These are phyloP conservation scores for Halichoeres trimaculatus DNA, from an alignment of 2,113 vertebrate species.

Conservation along the genomic window DNA sequence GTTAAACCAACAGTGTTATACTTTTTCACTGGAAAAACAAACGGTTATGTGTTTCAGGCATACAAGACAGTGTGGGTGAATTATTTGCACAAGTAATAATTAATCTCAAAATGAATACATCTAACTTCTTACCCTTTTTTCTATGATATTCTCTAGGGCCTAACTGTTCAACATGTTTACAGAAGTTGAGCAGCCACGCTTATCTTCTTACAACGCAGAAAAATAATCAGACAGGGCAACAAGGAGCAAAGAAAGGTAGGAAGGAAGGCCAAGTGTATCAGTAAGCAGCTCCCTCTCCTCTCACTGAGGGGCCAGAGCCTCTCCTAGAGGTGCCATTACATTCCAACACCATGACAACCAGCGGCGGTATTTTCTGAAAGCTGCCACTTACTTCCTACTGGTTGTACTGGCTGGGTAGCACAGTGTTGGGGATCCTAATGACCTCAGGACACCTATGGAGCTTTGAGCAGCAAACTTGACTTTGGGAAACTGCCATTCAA, in stretches of 20 bases:
- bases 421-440: not conserved
- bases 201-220: not conserved
- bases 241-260: too few relatives aligned
- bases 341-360: slow-evolving; percentile 72
- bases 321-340: slow-evolving; percentile 63
- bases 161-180: not conserved
- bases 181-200: not conserved
- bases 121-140: not conserved
- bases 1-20: too few relatives aligned
- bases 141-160: not conserved
- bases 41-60: not conserved
- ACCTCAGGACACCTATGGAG: not conserved
- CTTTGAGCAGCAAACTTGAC: not conserved
- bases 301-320: slow-evolving; percentile 47
- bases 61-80: not conserved
- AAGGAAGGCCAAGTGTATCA: slow-evolving; percentile 36
- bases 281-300: slow-evolving; percentile 30
- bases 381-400: slow-evolving; percentile 50
- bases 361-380: slow-evolving; percentile 44
- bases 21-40: not conserved
- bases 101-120: not conserved
- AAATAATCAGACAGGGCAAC: not conserved
- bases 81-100: not conserved
- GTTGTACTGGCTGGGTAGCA: not conserved
- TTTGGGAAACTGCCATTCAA: not conserved